Conservation (phyloP, 2,797 vertebrate genomes). For the Chloroceryle amazona region DNA sequence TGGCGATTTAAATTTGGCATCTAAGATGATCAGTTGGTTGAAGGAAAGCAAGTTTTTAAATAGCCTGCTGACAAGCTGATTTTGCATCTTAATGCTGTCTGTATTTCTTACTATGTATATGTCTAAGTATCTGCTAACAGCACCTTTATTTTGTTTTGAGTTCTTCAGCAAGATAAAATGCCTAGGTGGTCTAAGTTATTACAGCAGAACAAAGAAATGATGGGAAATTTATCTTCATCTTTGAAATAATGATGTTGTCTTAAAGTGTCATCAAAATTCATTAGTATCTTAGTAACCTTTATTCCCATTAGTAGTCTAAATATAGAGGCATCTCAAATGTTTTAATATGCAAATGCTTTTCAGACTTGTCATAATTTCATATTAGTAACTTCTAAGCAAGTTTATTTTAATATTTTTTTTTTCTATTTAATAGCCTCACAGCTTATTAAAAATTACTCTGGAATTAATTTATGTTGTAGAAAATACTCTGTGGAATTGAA, state of each 20-base stretch:
- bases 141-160: neutral
- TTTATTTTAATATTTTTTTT: neutral
- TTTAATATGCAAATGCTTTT: neutral
- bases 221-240: neutral
- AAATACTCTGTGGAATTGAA: neutral
- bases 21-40: neutral
- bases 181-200: neutral
- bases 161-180: neutral
- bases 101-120: neutral
- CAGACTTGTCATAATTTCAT: neutral
- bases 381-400: neutral
- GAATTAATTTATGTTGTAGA: neutral
- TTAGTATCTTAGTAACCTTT: neutral
- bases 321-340: neutral
- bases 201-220: neutral
- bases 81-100: neutral
- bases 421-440: neutral
- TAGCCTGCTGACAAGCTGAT: neutral
- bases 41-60: neutral
- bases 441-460: neutral
- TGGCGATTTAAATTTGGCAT: neutral
- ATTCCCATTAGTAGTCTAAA: slow-evolving; percentile 5
- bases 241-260: slow-evolving; percentile 17
- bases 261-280: slow-evolving; percentile 17
- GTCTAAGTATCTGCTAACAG: neutral